Evolutionary conservation across 2,888 invertebrate species (phyloP), one percentile per base, ranked within the genome.

Genomic region (Microctonus aethiopoides): DNA sequence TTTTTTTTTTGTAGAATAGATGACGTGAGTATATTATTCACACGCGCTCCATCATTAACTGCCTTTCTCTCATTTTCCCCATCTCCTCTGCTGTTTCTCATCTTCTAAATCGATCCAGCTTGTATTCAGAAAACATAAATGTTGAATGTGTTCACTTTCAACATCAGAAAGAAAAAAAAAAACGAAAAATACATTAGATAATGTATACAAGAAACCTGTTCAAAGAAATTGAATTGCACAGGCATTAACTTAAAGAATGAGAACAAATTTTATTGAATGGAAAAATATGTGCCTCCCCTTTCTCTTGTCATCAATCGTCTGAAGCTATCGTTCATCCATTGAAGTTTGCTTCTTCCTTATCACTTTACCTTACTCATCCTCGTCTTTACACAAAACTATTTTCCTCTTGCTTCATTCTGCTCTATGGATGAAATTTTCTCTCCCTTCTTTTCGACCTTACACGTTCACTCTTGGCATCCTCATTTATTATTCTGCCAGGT

Each of bases 401-500:
- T 78, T 80, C 76, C 75, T 72, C 77, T 76, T 73, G 76, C 73
- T 74, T 75, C 68, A 16, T 20, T 29, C 7, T 7, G 1, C 46
- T 36, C 36, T 9, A 5, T 36, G 5, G 36, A 9, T 36, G 1
- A n/a, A 16, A 6, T 1, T 46, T 46, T 46, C 46, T 16, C 46
- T 5, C 20, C 20, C 16, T 16, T 16, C 20, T 46, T n/a, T n/a
- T 5, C 7, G 20, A 29, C 26, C 71, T 52, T 75, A 74, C 76
- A 71, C 60, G 63, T 65, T 57, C 75, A 73, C 76, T 72, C 60
- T 68, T 65, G 70, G 72, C 76, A 70, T 72, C 72, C 78, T 81
- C 81, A 80, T 83, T 82, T 81, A 80, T 83, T 83, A 84, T 83
- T 81, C 82, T 78, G 76, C 76, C 78, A 76, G 77, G 72, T 78